Base-by-base conservation (phyloP, 1,140 invertebrate species). In the Hormaphis cornu region DNA sequence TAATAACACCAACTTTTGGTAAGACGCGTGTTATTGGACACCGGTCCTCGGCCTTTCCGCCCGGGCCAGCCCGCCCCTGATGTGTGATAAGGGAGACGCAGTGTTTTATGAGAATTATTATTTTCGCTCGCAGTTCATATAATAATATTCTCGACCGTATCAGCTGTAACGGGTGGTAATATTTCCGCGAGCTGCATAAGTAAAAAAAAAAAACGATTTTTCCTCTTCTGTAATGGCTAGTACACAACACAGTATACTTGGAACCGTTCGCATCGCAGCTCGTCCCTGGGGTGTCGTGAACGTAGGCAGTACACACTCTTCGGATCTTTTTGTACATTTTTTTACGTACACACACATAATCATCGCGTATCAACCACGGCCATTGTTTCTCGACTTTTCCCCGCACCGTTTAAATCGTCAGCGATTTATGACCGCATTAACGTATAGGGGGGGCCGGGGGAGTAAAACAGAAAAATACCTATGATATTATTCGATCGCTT, bases 371-470 rank as follows among this genome's bases (percentile, higher is more conserved):
- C 61, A 50, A 66, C 61, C n/a, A 37, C 44, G 44, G 3, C 42
- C 28, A 30, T 46, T 66, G 40, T 66, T 66, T 66, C 18, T 46
- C 4, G 6, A 4, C 42, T n/a, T n/a, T n/a, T n/a, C n/a, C 30
- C 44, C 3, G 44, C n/a, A 58, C 61, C 44, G 46, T 66, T 66
- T 66, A 66, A 66, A 66, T 66, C 28, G 61, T 66, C 61, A 50
- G 44, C 44, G 42, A 66, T 66, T 66, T 66, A 66, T 66, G 44
- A 37, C 24, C 9, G 7, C 22, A 44, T n/a, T n/a, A 18, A 20
- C 28, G 26, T 2, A 37, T 24, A 37, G 24, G 16, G 16, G n/a
- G n/a, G n/a, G 42, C 42, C 16, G 42, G 42, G 6, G 16, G 18
- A 46, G 18, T 8, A 48, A 48, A 20, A 63, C 28, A 30, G 16